Conservation (phyloP, 1,140 invertebrate species). For the Anoplolepis gracilipes region DNA sequence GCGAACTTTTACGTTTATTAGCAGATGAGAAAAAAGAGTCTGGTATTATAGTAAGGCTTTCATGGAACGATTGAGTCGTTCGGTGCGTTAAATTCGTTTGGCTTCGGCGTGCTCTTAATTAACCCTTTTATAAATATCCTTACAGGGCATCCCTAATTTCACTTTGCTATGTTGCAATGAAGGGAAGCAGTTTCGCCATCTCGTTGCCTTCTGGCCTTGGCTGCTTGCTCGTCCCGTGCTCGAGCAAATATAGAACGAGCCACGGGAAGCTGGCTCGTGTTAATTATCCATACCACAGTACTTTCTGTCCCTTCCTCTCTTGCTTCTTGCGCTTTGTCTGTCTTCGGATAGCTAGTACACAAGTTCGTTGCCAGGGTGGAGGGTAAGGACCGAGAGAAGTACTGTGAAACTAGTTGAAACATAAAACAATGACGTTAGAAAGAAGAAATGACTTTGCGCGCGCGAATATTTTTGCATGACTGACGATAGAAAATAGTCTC, state of each 20-base stretch:
- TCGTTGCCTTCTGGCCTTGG: slow-evolving; percentile 40
- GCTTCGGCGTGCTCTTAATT: slow-evolving; percentile 76
- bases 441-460: not conserved
- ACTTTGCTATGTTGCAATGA: slow-evolving; percentile 34
- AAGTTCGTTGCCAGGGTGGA: slow-evolving; percentile 12
- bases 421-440: slow-evolving; percentile 16
- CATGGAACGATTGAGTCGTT: slow-evolving; percentile 36
- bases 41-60: not conserved
- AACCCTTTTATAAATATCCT: slow-evolving; percentile 82
- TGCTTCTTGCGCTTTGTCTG: slow-evolving; percentile 62
- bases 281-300: slow-evolving; percentile 77
- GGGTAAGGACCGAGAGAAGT: not conserved
- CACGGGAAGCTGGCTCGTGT: slow-evolving; percentile 73
- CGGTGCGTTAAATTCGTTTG: slow-evolving; percentile 51
- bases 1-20: slow-evolving; percentile 30
- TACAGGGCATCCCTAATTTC: slow-evolving; percentile 81
- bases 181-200: slow-evolving; percentile 42
- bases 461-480: slow-evolving; percentile 11
- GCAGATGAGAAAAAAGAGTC: slow-evolving; percentile 40
- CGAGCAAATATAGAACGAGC: slow-evolving; percentile 69
- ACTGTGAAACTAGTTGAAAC: slow-evolving; percentile 11
- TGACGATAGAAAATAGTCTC: not conserved
- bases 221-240: slow-evolving; percentile 63
- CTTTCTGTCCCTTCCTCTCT: slow-evolving; percentile 69
- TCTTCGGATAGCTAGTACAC: slow-evolving; percentile 54